Percentiles rank a stretch among this genome's conserved stretches.
phyloP scores from a whole-genome alignment of 1,140 invertebrate species.

The Trachymyrmex septentrionalis region DNA sequence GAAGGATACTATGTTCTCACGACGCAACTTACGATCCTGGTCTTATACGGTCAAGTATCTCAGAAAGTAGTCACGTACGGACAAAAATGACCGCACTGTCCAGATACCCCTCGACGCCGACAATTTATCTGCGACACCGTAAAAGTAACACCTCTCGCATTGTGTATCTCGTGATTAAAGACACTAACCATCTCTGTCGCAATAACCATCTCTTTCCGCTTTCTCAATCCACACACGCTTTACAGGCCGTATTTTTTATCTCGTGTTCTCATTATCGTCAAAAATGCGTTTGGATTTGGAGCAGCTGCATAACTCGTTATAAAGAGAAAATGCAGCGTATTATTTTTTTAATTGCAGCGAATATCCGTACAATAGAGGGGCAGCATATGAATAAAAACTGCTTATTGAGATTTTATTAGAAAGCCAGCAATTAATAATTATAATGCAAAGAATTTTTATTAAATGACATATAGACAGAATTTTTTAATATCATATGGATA shows the following conservation, averaged over 20 bases:
- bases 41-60: slow-evolving; percentile 65
- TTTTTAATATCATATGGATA: neutral
- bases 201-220: slow-evolving; percentile 24
- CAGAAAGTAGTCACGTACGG: slow-evolving; percentile 79
- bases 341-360: slow-evolving; percentile 24
- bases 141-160: slow-evolving; percentile 73
- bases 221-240: slow-evolving; percentile 28
- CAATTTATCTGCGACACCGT: slow-evolving; percentile 80
- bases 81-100: slow-evolving; percentile 76
- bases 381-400: slow-evolving; percentile 5
- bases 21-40: slow-evolving; percentile 57
- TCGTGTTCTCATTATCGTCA: slow-evolving; percentile 30
- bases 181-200: slow-evolving; percentile 62
- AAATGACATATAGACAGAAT: too few relatives aligned
- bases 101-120: slow-evolving; percentile 74
- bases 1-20: slow-evolving; percentile 44
- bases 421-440: slow-evolving; percentile 4
- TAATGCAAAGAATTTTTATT: neutral
- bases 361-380: slow-evolving; percentile 19
- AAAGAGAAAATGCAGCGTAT: neutral
- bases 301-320: neutral
- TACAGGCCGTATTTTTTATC: neutral
- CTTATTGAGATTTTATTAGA: slow-evolving; percentile 38
- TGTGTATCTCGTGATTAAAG: slow-evolving; percentile 79
- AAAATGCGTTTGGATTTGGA: slow-evolving; percentile 24